Conservation (phyloP, 64 coral and sea anemone genomes). For the Acropora yongei region DNA sequence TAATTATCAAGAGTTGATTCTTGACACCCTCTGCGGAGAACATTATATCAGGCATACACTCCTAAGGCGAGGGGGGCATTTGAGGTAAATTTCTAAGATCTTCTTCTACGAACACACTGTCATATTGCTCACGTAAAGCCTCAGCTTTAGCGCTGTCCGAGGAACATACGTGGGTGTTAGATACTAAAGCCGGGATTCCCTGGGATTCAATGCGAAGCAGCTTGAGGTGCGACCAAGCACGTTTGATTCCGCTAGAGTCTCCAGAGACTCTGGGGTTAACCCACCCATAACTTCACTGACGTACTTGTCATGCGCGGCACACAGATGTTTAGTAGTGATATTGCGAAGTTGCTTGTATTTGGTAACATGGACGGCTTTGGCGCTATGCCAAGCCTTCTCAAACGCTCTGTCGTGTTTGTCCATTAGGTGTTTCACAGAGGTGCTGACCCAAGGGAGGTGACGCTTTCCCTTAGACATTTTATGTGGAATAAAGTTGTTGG, state of each 20-base stretch:
- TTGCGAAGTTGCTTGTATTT: constrained; percentile 53
- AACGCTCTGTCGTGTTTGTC: constrained; percentile 21
- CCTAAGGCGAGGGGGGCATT: constrained; percentile 33
- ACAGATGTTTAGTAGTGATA: constrained; percentile 50
- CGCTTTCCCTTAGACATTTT: constrained; percentile 35
- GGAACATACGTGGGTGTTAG: too few species aligned
- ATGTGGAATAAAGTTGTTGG: too few species aligned
- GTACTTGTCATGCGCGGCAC: constrained; percentile 58
- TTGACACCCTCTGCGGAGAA: background rate
- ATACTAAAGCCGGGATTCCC: background rate
- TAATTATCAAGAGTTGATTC: constrained; percentile 36
- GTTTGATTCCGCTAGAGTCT: background rate
- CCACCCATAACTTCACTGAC: constrained; percentile 55
- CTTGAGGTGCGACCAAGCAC: too few species aligned
- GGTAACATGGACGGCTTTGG: constrained; percentile 30
- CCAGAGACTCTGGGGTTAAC: constrained; percentile 32
- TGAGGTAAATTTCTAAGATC: constrained; percentile 14
- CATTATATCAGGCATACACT: constrained; percentile 14
- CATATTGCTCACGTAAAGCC: constrained; percentile 38
- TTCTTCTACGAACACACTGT: constrained; percentile 38
- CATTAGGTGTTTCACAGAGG: constrained; percentile 40
- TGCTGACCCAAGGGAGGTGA: constrained; percentile 53
- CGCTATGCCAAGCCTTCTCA: constrained; percentile 10
- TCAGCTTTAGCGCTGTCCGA: constrained; percentile 46
- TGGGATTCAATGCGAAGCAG: background rate